Conservation (phyloP, 2,797 vertebrate species). For the Buceros bicornis region DNA sequence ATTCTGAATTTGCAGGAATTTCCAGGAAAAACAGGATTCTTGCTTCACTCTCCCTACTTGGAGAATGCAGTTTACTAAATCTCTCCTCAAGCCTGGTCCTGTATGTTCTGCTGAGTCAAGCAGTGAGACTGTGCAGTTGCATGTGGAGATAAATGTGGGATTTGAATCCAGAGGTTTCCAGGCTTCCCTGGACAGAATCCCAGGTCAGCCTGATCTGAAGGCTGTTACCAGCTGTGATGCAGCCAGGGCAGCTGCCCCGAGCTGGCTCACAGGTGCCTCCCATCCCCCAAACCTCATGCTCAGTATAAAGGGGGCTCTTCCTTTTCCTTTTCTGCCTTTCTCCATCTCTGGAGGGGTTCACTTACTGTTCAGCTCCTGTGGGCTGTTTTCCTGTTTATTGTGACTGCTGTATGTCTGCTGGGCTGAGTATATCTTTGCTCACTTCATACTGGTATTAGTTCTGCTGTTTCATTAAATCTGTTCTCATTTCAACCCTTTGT, state of each 20-base stretch:
- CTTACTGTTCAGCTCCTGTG: neutral
- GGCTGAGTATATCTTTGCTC: neutral
- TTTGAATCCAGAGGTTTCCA: neutral
- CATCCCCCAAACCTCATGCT: neutral
- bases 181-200: neutral
- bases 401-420: neutral
- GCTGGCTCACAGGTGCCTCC: neutral
- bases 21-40: neutral
- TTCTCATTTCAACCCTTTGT: neutral
- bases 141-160: neutral
- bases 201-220: neutral
- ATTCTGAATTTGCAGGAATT: neutral
- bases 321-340: neutral
- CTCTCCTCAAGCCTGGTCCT: neutral
- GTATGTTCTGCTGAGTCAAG: neutral
- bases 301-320: neutral
- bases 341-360: neutral
- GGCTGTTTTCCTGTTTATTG: neutral
- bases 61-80: neutral
- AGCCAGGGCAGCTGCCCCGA: neutral
- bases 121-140: neutral
- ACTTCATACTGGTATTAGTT: neutral
- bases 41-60: neutral
- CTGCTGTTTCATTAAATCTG: neutral
- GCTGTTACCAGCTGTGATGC: neutral